A percentile compares a stretch with the other conserved stretches of the same genome.
These are phyloP conservation scores for Saturnia japonica DNA, from an alignment of 2,888 invertebrate genomes.

Conservation along the genomic window DNA sequence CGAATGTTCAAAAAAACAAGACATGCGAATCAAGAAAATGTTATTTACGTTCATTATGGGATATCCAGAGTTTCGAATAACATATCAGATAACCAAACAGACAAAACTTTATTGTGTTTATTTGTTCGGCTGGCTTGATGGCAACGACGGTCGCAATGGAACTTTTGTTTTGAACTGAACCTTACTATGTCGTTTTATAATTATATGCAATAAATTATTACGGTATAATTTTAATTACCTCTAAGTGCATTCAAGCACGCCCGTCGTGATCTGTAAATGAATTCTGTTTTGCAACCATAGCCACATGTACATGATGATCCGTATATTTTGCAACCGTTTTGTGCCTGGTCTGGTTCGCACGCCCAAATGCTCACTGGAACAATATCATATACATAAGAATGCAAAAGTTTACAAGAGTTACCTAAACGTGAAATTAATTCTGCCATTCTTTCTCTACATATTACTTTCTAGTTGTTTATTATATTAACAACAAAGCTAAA, in stretches of 20 bases:
- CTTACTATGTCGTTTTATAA: background rate
- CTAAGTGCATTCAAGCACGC: conserved; percentile 84
- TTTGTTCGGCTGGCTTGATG: too few relatives aligned
- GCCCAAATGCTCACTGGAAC: conserved; percentile 52
- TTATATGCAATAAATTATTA: background rate
- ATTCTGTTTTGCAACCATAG: conserved; percentile 85
- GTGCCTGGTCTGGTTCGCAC: conserved; percentile 82
- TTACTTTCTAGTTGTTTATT: background rate
- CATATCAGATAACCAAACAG: background rate
- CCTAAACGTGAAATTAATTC: background rate
- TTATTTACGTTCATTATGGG: background rate
- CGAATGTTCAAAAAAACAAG: background rate
- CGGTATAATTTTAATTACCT: conserved; percentile 66
- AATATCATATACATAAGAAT: conserved; percentile 9
- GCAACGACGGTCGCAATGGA: too few relatives aligned
- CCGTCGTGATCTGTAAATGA: conserved; percentile 81
- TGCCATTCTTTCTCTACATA: background rate
- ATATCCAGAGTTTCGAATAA: background rate
- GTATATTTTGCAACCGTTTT: conserved; percentile 85
- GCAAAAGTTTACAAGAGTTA: background rate
- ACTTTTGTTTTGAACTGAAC: too few relatives aligned
- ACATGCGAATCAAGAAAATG: background rate
- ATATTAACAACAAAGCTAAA: background rate
- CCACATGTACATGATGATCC: conserved; percentile 84
- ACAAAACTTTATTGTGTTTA: background rate